A percentile compares a stretch with the other conserved stretches of the same genome.
These are phyloP conservation scores for Apamea anceps DNA, from an alignment of 2,888 invertebrate genomes.

Conservation along the genomic window DNA sequence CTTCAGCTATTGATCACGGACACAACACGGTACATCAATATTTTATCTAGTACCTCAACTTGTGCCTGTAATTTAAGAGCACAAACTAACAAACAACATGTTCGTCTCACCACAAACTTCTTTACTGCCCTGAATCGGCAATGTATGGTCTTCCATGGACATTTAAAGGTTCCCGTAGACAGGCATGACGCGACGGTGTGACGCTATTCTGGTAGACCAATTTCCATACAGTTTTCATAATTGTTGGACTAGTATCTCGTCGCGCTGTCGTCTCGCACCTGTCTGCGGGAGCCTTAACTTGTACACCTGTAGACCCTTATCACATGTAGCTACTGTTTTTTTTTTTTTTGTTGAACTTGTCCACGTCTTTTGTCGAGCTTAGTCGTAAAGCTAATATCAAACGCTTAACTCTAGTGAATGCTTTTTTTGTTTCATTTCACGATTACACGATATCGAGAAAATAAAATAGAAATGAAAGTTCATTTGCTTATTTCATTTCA, in stretches of 20 bases:
- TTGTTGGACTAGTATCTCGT: not conserved
- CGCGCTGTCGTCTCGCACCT: not conserved
- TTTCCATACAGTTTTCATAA: not conserved
- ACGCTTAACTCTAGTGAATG: not conserved
- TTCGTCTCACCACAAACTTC: not conserved
- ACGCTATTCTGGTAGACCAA: not conserved
- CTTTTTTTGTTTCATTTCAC: not conserved
- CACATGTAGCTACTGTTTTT: not conserved
- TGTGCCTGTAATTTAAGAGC: conserved; percentile 16
- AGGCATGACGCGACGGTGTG: not conserved
- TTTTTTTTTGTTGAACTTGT: not conserved
- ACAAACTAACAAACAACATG: conserved; percentile 26
- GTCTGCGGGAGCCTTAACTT: not conserved
- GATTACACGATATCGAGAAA: not conserved
- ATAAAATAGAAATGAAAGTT: not conserved
- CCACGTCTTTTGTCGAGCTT: not conserved
- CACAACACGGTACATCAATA: conserved; percentile 15
- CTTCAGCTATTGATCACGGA: conserved; percentile 24
- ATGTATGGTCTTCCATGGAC: conserved; percentile 16
- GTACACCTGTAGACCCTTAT: not conserved
- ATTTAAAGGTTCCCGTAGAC: not conserved
- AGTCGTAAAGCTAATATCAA: not conserved
- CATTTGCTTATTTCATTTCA: not conserved
- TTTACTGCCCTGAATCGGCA: conserved; percentile 25
- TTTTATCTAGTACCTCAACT: conserved; percentile 24